A percentile compares a stretch with the other conserved stretches of the same genome.
Evolutionary conservation across 2,888 invertebrate species (phyloP).

Genomic region (Cosmia trapezina): DNA sequence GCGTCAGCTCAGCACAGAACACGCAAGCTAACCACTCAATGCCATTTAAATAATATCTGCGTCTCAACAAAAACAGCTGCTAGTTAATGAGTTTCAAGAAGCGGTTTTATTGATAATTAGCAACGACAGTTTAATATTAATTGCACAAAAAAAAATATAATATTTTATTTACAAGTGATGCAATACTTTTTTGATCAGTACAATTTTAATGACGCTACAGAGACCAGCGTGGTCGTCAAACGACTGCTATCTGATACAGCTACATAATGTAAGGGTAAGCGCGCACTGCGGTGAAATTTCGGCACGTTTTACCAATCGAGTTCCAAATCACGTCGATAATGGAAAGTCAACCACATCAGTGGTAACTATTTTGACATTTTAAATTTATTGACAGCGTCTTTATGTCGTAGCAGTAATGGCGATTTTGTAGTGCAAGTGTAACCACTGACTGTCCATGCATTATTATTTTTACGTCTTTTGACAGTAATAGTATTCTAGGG

Average conservation of each 20-base stretch:
- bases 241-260: neutral
- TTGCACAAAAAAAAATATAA: too few relatives aligned
- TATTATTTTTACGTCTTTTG: too few relatives aligned
- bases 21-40: too few relatives aligned
- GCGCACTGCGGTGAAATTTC: neutral
- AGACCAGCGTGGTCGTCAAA: conserved; percentile 24
- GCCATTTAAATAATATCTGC: too few relatives aligned
- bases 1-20: too few relatives aligned
- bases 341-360: neutral
- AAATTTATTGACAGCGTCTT: neutral
- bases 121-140: too few relatives aligned
- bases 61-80: too few relatives aligned
- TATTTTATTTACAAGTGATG: too few relatives aligned
- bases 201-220: neutral
- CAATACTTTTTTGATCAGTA: neutral
- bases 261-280: neutral
- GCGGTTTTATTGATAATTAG: too few relatives aligned
- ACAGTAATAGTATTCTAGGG: too few relatives aligned
- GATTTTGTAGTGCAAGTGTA: neutral
- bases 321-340: neutral
- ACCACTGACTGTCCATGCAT: neutral
- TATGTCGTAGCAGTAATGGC: neutral
- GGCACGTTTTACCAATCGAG: neutral
- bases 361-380: neutral
- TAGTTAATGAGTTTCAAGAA: too few relatives aligned